Evolutionary conservation across 2,888 invertebrate genomes (phyloP), one percentile per base, ranked within the genome.

Genomic region (Eustalomyia histrio): DNA sequence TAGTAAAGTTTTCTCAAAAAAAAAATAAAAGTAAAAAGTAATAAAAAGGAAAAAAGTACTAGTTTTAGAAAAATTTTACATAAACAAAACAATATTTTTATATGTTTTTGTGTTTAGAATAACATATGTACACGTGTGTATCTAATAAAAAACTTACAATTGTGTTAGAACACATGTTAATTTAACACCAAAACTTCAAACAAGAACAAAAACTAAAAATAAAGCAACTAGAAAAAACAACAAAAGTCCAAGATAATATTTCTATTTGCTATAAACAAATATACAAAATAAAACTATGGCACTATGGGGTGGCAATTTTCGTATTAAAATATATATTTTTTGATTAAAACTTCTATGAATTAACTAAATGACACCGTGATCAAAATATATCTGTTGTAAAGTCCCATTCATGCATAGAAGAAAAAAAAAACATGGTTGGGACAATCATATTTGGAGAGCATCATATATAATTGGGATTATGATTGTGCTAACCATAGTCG

Each of bases 151-250:
- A 65, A 43, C 55, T 61, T 18, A 69, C 47, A 71, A 74, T 81
- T 78, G 78, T 78, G 61, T 78, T 67, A 65, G 24, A 78, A 78
- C 81, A 78, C 81, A 75, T 78, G 81, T 78, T 82, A 82, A 76
- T 76, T 76, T 76, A 80, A 80, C 82, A 80, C 71, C 79, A 80
- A 67, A 76, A 76, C 50, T 76, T 47, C 14, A 39, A 47, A n/a
- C 2, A 17, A 33, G 14, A 35, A 68, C 29, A 76, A 71, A 76
- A 63, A 57, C 47, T 57, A 71, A 61, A 33, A 39, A 35, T 35
- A 35, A 39, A 39, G 2, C 8, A 35, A 35, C 12, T 14, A 47
- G n/a, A 1, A 47, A 47, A 47, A 47, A 47, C n/a, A 47, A 47
- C 43, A 47, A 76, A 83, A 80, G 75, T 80, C 58, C 71, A 67